phyloP scores from a whole-genome alignment of 1,140 invertebrate genomes.

The Archegozetes longisetosus region DNA sequence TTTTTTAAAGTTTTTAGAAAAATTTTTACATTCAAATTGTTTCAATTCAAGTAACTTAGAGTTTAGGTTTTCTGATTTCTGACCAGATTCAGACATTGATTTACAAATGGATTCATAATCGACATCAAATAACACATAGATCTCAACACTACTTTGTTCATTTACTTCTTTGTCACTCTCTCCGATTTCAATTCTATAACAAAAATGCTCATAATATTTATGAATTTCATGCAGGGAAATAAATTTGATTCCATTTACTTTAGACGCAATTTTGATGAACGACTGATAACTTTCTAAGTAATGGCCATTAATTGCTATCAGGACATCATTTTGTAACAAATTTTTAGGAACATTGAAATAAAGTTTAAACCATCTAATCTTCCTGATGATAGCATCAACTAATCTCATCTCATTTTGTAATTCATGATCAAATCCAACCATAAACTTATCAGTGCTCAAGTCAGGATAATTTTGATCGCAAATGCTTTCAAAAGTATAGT shows the following conservation, averaged over 20 bases:
- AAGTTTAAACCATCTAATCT: conserved; percentile 10
- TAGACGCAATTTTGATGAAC: not conserved
- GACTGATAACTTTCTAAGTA: not conserved
- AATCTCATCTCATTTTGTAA: not conserved
- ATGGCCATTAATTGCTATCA: not conserved
- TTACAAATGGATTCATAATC: no score
- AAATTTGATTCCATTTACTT: not conserved
- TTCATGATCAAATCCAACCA: not conserved
- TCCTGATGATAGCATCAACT: not conserved
- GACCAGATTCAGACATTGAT: no score
- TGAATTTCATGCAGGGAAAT: conserved; percentile 9
- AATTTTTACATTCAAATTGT: no score
- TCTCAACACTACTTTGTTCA: no score
- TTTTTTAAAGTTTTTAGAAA: no score
- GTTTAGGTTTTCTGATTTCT: no score
- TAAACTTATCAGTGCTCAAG: not conserved
- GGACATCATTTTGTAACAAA: not conserved
- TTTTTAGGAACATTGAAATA: not conserved
- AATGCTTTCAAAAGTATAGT: conserved; percentile 4
- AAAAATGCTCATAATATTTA: conserved; percentile 3
- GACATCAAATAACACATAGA: no score
- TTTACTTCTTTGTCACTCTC: no score
- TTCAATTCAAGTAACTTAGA: no score
- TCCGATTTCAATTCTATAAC: not conserved
- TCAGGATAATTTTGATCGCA: not conserved